phyloP scores from a whole-genome alignment of 1,140 invertebrate genomes.

The Cecropterus lyciades region DNA sequence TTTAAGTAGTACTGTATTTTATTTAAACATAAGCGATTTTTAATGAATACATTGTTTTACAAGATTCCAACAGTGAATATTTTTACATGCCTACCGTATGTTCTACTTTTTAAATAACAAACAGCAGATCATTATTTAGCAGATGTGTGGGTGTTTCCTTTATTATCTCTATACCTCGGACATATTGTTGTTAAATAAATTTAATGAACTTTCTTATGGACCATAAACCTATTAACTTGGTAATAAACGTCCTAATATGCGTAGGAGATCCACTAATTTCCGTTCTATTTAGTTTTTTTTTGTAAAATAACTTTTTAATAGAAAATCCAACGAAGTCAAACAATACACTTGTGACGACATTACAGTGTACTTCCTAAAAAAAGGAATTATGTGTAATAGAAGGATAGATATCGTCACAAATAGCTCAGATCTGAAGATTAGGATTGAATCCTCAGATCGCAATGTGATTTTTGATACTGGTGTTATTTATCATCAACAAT shows the following conservation, averaged over 20 bases:
- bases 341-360: conserved; percentile 31
- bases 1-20: no score
- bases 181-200: conserved; percentile 44
- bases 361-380: no score
- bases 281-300: conserved; percentile 52
- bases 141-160: conserved; percentile 33
- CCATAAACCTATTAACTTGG: conserved; percentile 54
- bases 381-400: no score
- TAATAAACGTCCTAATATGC: conserved; percentile 47
- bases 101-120: background rate
- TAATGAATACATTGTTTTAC: background rate
- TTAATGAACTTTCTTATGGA: conserved; percentile 50
- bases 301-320: conserved; percentile 6
- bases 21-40: background rate
- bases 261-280: conserved; percentile 60
- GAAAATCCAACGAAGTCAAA: conserved; percentile 44
- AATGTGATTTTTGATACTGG: no score
- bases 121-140: conserved; percentile 1
- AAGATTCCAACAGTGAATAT: no score
- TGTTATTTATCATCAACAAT: no score
- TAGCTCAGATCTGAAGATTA: no score
- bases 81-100: background rate
- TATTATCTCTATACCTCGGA: conserved; percentile 44
- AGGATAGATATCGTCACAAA: no score
- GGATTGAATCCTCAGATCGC: no score